These are phyloP conservation scores for Virgularia gustaviana DNA, from an alignment of 92 coral and sea anemone genomes.

Conservation along the genomic window DNA sequence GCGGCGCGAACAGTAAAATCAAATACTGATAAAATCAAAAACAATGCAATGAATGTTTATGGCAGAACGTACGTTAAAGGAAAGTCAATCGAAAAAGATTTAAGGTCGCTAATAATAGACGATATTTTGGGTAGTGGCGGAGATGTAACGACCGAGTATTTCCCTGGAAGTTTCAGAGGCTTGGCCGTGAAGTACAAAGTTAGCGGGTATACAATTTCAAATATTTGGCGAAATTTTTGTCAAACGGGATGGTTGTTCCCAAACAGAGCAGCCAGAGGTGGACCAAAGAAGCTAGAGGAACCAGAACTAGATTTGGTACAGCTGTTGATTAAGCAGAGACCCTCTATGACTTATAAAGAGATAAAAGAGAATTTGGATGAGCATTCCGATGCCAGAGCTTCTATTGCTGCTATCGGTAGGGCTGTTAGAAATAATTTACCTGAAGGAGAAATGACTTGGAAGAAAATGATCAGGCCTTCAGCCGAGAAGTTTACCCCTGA, in stretches of 20 bases:
- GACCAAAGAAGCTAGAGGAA: slow-evolving; percentile 28
- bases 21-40: no score
- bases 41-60: no score
- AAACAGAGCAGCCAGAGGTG: slow-evolving; percentile 37
- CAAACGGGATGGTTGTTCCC: slow-evolving; percentile 14
- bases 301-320: slow-evolving; percentile 38
- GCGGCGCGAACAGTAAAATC: no score
- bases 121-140: slow-evolving; percentile 23
- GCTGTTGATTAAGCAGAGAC: slow-evolving; percentile 17
- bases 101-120: slow-evolving; percentile 19
- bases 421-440: slow-evolving; percentile 10
- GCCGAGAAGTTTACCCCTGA: slow-evolving; percentile 29
- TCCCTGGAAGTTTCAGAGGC: slow-evolving; percentile 23
- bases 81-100: background rate
- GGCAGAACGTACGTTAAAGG: slow-evolving; percentile 21
- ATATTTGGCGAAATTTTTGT: slow-evolving; percentile 25
- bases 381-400: slow-evolving; percentile 18
- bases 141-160: slow-evolving; percentile 18
- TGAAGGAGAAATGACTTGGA: slow-evolving; percentile 27
- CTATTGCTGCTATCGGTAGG: slow-evolving; percentile 24
- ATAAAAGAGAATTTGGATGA: background rate
- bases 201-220: slow-evolving; percentile 4
- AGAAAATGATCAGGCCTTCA: slow-evolving; percentile 13
- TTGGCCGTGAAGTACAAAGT: slow-evolving; percentile 22
- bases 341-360: slow-evolving; percentile 19